Percentiles rank a stretch among this genome's conserved stretches.
Conservation (phyloP, 1,140 invertebrate species). For the Planococcus citri region DNA sequence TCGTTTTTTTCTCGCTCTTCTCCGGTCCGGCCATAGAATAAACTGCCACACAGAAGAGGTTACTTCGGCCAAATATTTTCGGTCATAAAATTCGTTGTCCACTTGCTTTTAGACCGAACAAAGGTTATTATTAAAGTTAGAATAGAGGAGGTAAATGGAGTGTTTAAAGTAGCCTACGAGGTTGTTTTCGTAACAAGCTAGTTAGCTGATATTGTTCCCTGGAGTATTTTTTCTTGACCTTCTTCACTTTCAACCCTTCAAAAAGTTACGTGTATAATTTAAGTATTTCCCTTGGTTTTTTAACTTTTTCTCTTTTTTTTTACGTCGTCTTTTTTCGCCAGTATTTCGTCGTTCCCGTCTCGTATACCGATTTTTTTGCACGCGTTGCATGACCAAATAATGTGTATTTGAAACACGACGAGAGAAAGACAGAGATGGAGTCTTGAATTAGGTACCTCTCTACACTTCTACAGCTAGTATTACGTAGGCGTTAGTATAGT, state of each 20-base stretch:
- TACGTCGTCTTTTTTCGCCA: not conserved
- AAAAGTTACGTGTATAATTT: conserved; percentile 16
- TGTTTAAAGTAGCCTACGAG: conserved; percentile 20
- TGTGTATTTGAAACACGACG: not conserved
- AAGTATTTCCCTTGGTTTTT: conserved; percentile 11
- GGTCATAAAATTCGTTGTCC: conserved; percentile 20
- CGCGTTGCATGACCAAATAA: not conserved
- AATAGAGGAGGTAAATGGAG: conserved; percentile 18
- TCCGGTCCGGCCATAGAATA: not conserved
- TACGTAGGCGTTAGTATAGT: too few relatives aligned
- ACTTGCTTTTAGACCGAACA: conserved; percentile 13
- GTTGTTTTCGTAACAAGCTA: conserved; percentile 18
- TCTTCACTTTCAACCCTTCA: conserved; percentile 15
- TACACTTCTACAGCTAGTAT: too few relatives aligned
- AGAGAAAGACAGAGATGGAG: too few relatives aligned
- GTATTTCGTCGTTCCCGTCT: too few relatives aligned
- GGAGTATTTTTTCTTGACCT: conserved; percentile 20
- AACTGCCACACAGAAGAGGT: conserved; percentile 9
- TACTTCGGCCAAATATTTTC: conserved; percentile 14
- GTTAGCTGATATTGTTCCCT: conserved; percentile 18
- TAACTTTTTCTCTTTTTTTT: not conserved
- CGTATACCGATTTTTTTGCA: too few relatives aligned
- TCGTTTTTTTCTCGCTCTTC: not conserved
- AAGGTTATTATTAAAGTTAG: conserved; percentile 19
- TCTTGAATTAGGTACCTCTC: too few relatives aligned